These are phyloP conservation scores for Todiramphus saurophagus DNA, from an alignment of 2,113 vertebrate genomes.

Conservation along the genomic window DNA sequence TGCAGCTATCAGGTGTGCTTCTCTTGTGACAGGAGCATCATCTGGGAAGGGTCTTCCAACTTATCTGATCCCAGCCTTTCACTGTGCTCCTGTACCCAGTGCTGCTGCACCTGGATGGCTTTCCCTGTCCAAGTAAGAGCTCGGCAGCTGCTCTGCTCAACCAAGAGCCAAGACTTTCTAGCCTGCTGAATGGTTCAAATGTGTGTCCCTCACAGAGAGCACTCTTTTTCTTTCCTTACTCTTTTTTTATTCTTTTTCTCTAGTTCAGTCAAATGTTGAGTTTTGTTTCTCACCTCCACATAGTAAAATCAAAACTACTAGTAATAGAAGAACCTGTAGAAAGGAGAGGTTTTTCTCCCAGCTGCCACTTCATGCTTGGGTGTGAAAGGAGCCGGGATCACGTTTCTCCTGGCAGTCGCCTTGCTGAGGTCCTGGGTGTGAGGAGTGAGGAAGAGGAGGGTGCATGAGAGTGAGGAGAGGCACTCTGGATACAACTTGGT, in stretches of 20 bases:
- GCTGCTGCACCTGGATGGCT: neutral
- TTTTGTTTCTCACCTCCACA: conserved; percentile 40
- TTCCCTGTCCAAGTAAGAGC: neutral
- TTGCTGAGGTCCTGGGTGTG: neutral
- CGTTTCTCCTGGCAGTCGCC: neutral
- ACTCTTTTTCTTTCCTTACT: neutral
- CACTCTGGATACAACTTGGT: neutral
- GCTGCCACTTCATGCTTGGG: neutral
- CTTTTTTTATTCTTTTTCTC: neutral
- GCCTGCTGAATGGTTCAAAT: neutral
- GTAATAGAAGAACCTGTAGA: conserved; percentile 32
- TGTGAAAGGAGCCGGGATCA: neutral
- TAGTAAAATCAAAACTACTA: conserved; percentile 47
- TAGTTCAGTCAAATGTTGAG: conserved; percentile 2
- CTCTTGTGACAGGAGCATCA: neutral
- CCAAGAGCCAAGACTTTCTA: neutral
- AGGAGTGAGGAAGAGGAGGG: neutral
- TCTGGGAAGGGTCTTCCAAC: neutral
- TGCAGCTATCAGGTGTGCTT: neutral
- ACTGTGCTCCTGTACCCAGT: neutral
- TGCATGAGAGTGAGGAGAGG: rapidly evolving
- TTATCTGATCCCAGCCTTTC: neutral
- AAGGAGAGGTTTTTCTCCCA: neutral
- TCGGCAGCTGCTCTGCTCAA: neutral
- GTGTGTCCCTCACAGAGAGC: neutral